These are phyloP conservation scores for Suillia variegata DNA, from an alignment of 2,888 invertebrate genomes.

Conservation along the genomic window DNA sequence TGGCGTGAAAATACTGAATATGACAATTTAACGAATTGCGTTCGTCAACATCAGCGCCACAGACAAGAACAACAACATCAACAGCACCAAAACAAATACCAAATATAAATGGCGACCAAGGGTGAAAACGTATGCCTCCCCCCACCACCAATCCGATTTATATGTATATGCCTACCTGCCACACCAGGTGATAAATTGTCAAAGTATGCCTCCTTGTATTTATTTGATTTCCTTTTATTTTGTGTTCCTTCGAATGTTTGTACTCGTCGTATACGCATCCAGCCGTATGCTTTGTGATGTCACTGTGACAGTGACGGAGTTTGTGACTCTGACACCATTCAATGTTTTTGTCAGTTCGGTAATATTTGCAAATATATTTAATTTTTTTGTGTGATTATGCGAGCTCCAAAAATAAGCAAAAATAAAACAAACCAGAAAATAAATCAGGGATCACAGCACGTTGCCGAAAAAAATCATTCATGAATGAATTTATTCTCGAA, in stretches of 20 bases:
- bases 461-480: background rate
- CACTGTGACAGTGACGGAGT: background rate
- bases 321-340: slow-evolving; percentile 4
- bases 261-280: background rate
- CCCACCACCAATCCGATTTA: too few species aligned
- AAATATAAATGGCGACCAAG: background rate
- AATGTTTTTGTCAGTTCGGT: slow-evolving; percentile 6
- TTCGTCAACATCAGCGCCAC: background rate
- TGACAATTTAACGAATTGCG: slow-evolving; percentile 10
- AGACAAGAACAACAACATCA: background rate
- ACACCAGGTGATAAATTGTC: background rate
- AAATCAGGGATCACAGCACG: background rate
- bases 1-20: slow-evolving; percentile 8
- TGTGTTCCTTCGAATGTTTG: background rate
- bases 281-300: background rate
- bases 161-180: too few species aligned
- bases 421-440: too few species aligned
- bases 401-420: too few species aligned
- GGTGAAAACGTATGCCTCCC: background rate
- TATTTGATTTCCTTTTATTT: background rate
- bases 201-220: too few species aligned
- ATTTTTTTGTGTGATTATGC: background rate
- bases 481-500: background rate
- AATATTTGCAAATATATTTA: slow-evolving; percentile 7
- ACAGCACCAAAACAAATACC: background rate